These are phyloP conservation scores for Thymelicus sylvestris DNA, from an alignment of 2,888 invertebrate genomes.

Conservation along the genomic window DNA sequence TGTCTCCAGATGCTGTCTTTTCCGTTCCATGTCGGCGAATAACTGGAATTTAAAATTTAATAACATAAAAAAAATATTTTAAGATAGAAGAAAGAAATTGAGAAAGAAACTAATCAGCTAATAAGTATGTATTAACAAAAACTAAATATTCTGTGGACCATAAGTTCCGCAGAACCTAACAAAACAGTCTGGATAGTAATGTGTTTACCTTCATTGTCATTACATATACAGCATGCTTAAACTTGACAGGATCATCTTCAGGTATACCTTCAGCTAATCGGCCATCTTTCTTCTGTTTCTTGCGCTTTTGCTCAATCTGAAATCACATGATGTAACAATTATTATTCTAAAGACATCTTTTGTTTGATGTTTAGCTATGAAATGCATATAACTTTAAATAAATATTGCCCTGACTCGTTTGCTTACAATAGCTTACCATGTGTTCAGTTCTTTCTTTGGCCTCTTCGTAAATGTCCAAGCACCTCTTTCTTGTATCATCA, in stretches of 20 bases:
- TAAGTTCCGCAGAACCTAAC: no score
- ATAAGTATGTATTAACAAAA: no score
- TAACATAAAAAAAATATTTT: neutral
- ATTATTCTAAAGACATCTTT: no score
- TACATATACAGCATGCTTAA: slow-evolving; percentile 97
- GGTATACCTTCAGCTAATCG: slow-evolving; percentile 90
- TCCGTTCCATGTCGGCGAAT: slow-evolving; percentile 97
- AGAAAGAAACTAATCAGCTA: no score
- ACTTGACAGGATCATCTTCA: slow-evolving; percentile 93
- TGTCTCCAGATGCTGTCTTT: slow-evolving; percentile 93
- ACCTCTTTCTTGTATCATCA: slow-evolving; percentile 96
- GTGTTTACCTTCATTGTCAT: slow-evolving; percentile 96
- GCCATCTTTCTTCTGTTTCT: slow-evolving; percentile 96
- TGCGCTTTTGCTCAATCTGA: slow-evolving; percentile 96
- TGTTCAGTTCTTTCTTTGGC: slow-evolving; percentile 97
- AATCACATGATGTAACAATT: slow-evolving; percentile 43
- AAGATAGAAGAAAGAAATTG: no score
- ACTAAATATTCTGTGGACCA: no score
- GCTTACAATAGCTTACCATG: slow-evolving; percentile 86
- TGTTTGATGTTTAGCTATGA: no score
- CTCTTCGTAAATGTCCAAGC: slow-evolving; percentile 98
- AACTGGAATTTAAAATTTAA: slow-evolving; percentile 59
- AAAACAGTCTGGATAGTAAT: no score
- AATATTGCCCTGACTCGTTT: neutral
- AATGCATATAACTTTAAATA: no score